Percentiles rank a stretch among this genome's conserved stretches.
Evolutionary conservation across 92 coral and sea anemone genomes (phyloP).

Genomic region (Parazoanthus atlanticus): DNA sequence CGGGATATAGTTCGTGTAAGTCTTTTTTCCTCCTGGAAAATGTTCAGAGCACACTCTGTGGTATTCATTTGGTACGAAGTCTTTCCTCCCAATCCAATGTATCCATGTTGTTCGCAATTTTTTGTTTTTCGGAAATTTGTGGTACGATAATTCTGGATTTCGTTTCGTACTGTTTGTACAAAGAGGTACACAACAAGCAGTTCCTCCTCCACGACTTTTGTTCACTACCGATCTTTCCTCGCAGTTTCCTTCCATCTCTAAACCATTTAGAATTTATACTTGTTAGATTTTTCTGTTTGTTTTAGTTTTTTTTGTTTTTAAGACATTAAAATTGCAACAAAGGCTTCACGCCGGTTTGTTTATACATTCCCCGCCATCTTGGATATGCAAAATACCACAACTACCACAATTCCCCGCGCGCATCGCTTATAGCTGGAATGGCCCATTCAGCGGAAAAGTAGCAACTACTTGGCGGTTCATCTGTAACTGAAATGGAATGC

Average conservation of each 20-base stretch:
- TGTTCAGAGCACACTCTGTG: constrained; percentile 63
- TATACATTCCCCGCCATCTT: no score
- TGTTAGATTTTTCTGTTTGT: background rate
- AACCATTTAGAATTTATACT: background rate
- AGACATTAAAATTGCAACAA: background rate
- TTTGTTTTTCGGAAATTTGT: constrained; percentile 55
- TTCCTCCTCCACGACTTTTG: constrained; percentile 52
- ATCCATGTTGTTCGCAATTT: constrained; percentile 44
- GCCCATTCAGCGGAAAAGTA: no score
- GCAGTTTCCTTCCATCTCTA: constrained; percentile 11
- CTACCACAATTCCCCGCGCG: no score
- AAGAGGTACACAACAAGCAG: constrained; percentile 54
- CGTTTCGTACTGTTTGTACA: constrained; percentile 49
- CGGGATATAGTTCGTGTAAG: constrained; percentile 45
- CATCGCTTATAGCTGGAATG: no score
- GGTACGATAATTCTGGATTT: constrained; percentile 51
- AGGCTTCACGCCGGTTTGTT: no score
- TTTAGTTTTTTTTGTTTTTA: background rate
- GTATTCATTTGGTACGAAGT: constrained; percentile 44
- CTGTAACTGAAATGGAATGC: constrained; percentile 27
- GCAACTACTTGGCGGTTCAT: no score
- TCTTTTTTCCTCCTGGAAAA: constrained; percentile 63
- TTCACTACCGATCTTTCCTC: background rate
- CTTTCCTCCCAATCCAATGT: constrained; percentile 49
- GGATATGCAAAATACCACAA: no score